Base-by-base conservation (phyloP, 2,888 invertebrate species). In the Cyaniris semiargus region DNA sequence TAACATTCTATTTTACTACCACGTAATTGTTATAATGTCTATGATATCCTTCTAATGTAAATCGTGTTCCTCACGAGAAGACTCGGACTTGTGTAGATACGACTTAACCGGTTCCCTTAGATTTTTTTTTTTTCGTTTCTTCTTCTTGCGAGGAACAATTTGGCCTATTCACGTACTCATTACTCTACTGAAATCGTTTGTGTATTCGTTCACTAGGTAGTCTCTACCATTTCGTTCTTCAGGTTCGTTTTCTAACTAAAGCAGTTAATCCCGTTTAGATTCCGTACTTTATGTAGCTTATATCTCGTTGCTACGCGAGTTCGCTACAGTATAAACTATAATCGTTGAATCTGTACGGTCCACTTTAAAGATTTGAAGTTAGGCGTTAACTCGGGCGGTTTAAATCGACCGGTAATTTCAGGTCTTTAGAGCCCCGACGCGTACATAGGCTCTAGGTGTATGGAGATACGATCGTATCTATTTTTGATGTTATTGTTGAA, bases 1-100 rank as follows among this genome's bases (percentile, higher is more conserved):
- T 74, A 89, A 93, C 93, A 93, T 93, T 93, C 93, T 93, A 93
- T 93, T 93, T 93, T 92, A 93, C 86, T 93, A 92, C 88, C 85
- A 83, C 86, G 84, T 92, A 93, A 93, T 93, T 93, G 93, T 93
- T 93, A 91, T 89, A 87, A 86, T 53, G 15, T 53, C 90, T 88
- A 90, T 90, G 87, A 91, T 91, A 92, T 89, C 88, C 87, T 88
- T 91, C 88, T 89, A 91, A 88, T 87, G 86, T 88, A 87, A 86
- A 85, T 84, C 80, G 82, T 81, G 88, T 88, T 91, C 89, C 89
- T 91, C 88, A 79, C 80, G 81, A 83, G 84, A 83, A 82, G 82
- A 82, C 80, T 81, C 80, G 76, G 77, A 77, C 78, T 78, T 76
- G 76, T 83, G 80, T 81, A 82, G 82, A 80, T 79, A 81, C 77